Conservation (phyloP, 2,888 invertebrate genomes). For the Colostygia pectinataria region DNA sequence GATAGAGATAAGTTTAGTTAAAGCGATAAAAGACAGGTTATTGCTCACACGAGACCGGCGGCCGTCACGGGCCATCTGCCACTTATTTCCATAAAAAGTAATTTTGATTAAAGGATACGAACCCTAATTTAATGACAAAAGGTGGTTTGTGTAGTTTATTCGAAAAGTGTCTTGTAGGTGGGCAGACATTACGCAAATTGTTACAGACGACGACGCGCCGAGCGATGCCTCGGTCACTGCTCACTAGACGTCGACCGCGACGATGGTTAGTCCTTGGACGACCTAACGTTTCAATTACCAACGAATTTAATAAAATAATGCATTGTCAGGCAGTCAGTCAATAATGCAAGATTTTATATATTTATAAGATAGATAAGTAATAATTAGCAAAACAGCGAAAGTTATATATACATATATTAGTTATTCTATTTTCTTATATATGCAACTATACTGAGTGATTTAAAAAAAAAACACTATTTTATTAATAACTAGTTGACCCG, state of each 20-base stretch:
- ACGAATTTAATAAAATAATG: not conserved
- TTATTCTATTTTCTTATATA: too few relatives aligned
- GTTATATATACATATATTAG: too few relatives aligned
- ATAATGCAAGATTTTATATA: too few relatives aligned
- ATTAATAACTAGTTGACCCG: too few relatives aligned
- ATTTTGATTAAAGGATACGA: slow-evolving; percentile 13
- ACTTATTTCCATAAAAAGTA: slow-evolving; percentile 19
- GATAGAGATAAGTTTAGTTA: not conserved
- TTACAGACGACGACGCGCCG: slow-evolving; percentile 21
- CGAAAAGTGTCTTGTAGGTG: slow-evolving; percentile 42
- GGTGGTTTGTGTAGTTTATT: slow-evolving; percentile 31
- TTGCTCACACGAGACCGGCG: slow-evolving; percentile 1
- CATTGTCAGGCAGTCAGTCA: too few relatives aligned
- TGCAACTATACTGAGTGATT: too few relatives aligned
- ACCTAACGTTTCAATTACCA: slow-evolving; percentile 7
- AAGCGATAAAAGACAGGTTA: not conserved
- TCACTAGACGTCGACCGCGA: slow-evolving; percentile 21
- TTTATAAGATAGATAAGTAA: too few relatives aligned
- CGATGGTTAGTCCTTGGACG: slow-evolving; percentile 25
- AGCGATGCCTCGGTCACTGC: slow-evolving; percentile 22
- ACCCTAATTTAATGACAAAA: slow-evolving; percentile 23
- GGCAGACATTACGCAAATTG: slow-evolving; percentile 51
- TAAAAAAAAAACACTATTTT: too few relatives aligned
- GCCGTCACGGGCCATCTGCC: slow-evolving; percentile 10
- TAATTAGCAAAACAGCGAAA: too few relatives aligned